Percentiles rank a stretch among this genome's conserved stretches.
Conservation (phyloP, 2,113 vertebrate genomes). For the Parus major region DNA sequence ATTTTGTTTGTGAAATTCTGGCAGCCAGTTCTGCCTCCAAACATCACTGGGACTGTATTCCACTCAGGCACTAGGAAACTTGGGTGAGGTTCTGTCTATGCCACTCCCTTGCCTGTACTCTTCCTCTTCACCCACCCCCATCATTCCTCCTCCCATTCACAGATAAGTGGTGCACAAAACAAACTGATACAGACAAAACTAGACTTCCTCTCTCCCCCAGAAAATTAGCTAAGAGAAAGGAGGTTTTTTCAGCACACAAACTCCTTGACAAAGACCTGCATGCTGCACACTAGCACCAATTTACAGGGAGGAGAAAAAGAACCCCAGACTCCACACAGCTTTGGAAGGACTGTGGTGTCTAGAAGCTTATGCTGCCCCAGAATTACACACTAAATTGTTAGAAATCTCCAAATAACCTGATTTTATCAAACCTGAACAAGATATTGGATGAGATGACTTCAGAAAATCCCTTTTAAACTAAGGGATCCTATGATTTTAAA, state of each 20-base stretch:
- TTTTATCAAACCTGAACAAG: not conserved
- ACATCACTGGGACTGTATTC: not conserved
- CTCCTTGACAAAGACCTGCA: not conserved
- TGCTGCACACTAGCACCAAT: not conserved
- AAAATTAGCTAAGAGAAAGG: not conserved
- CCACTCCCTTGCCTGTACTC: not conserved
- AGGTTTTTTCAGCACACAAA: not conserved
- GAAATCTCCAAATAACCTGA: not conserved
- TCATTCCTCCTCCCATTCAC: not conserved
- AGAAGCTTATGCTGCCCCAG: not conserved
- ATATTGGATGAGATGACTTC: not conserved
- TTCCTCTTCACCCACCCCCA: not conserved
- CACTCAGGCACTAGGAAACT: not conserved
- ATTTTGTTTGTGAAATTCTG: not conserved
- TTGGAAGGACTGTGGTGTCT: not conserved
- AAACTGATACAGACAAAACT: not conserved
- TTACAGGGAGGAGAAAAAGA: not conserved
- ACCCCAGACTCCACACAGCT: not conserved
- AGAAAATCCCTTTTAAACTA: not conserved
- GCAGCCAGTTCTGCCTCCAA: not conserved
- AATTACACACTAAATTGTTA: not conserved
- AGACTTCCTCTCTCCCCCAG: not conserved
- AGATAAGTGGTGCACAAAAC: not conserved
- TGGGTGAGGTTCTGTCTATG: not conserved
- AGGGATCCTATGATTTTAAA: not conserved